These are phyloP conservation scores for Tupaia chinensis DNA, from an alignment of 2,113 vertebrate species.

Conservation along the genomic window DNA sequence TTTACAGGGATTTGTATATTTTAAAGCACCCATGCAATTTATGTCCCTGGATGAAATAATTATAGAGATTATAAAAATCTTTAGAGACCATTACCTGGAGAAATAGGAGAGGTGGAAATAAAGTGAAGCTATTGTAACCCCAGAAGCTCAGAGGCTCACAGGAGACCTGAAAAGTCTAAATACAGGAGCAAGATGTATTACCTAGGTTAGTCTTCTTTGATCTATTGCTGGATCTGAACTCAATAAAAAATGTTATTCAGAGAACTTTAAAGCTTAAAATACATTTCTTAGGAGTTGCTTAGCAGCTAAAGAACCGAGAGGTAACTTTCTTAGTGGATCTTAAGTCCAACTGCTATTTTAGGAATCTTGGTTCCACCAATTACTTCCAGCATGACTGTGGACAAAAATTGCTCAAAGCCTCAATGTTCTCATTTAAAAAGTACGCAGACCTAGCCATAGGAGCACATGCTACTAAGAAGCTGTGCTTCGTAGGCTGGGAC, in stretches of 20 bases:
- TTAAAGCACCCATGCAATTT: constrained; percentile 30
- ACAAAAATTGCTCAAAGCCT: not conserved
- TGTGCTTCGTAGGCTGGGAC: too few species aligned
- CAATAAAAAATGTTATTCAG: not conserved
- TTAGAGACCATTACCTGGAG: not conserved
- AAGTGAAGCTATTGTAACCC: not conserved
- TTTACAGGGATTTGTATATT: constrained; percentile 3
- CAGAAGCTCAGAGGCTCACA: not conserved
- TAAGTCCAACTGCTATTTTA: not conserved
- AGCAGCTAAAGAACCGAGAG: not conserved
- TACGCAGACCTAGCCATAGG: too few species aligned
- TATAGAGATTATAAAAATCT: constrained; percentile 3
- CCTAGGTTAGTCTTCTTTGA: not conserved
- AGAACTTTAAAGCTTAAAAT: not conserved
- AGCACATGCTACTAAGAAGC: too few species aligned
- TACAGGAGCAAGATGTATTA: not conserved
- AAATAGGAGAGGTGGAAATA: not conserved
- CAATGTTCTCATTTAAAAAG: not conserved
- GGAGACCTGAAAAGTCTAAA: not conserved
- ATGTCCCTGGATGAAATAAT: constrained; percentile 21
- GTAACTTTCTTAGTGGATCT: not conserved
- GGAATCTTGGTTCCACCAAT: not conserved
- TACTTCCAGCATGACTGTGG: not conserved
- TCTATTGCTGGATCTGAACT: not conserved
- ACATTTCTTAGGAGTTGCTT: not conserved